Base-by-base conservation (phyloP, 2,797 vertebrate species). In the Poecilia picta region DNA sequence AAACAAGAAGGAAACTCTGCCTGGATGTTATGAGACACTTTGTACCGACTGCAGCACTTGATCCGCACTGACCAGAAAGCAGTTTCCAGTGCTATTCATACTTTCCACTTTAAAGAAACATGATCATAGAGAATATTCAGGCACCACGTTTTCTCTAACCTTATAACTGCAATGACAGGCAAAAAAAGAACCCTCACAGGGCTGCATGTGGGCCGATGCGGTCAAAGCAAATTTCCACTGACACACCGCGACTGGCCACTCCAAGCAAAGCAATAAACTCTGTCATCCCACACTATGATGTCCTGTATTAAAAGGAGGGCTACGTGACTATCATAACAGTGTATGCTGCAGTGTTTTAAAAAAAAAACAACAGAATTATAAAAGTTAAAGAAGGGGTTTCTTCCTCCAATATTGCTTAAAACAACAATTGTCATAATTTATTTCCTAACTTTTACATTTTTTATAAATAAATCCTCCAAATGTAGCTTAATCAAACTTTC, bases 51-150 rank as follows among this genome's bases (percentile, higher is more conserved):
- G 57, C 81, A n/a, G 49, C n/a, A 45, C 53, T 11, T n/a, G 31
- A 85, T 85, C 76, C 33, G 49, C 4, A 72, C 82, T 83, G 87
- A 89, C 93, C 90, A 88, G 88, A 90, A 76, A 78, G 80, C 49
- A 79, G 39, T 92, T 94, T 93, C 92, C 89, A 93, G 81, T 80
- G 51, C 51, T 75, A 77, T 66, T 93, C 90, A 87, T 79, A 87
- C 80, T 92, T 93, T 93, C 93, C 91, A 84, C 83, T 85, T 91
- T 87, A 86, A 85, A 88, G 82, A 85, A 81, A 90, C 81, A 80
- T 16, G 47, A 88, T 81, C 84, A 64, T 8, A 80, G 68, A 71
- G 39, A 71, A 45, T 72, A 72, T 82, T 85, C 73, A 82, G 78
- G 82, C 81, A 80, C 64, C 81, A 62, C 79, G 64, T 88, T 84